Base-by-base conservation (phyloP, 2,888 invertebrate species). In the Lepidocyrtinus sp. region DNA sequence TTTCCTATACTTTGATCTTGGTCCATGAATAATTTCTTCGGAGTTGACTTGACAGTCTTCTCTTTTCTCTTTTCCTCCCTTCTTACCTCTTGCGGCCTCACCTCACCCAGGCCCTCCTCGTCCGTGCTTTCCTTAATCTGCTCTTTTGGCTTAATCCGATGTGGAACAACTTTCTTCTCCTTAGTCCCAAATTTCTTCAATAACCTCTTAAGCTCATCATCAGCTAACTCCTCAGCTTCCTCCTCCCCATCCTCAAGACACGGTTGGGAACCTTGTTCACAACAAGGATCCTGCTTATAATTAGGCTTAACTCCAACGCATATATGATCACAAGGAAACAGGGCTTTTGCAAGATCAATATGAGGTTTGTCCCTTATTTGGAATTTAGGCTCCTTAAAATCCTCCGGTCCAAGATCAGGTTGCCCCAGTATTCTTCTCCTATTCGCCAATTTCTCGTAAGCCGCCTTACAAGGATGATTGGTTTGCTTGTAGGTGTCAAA, bases 401-500 rank as follows among this genome's bases (percentile, higher is more conserved):
- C 73, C 1, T 63, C 25, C 0, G 21, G 12, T 0, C 12, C 45
- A 0, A 55, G 19, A 15, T 71, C 45, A 7, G 24, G 15, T 3
- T 22, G 21, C 5, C 71, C 77, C 3, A 65, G 46, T 25, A 77
- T 77, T n/a, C 71, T 21, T 7, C 77, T 46, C 3, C 79, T 21
- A 22, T 74, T 63, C 0, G 55, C 27, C 0, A 21, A 64, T 1
- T 69, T 55, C 19, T 74, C 50, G 17, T 74, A 69, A 2, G 69
- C 79, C 12, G 67, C n/a, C 5, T 0, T 21, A 62, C 74, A 68
- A 17, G 68, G 27, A 1, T 24, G 9, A 21, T 69, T 64, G 5
- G 26, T 25, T 25, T 69, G 63, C 3, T 55, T 61, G 64, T 74
- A 79, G 64, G 68, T 74, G 12, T 73, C 64, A 22, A 69, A 55